Percentiles rank a stretch among this genome's conserved stretches.
Evolutionary conservation across 2,113 vertebrate genomes (phyloP).

Genomic region (Amphiprion ocellaris): DNA sequence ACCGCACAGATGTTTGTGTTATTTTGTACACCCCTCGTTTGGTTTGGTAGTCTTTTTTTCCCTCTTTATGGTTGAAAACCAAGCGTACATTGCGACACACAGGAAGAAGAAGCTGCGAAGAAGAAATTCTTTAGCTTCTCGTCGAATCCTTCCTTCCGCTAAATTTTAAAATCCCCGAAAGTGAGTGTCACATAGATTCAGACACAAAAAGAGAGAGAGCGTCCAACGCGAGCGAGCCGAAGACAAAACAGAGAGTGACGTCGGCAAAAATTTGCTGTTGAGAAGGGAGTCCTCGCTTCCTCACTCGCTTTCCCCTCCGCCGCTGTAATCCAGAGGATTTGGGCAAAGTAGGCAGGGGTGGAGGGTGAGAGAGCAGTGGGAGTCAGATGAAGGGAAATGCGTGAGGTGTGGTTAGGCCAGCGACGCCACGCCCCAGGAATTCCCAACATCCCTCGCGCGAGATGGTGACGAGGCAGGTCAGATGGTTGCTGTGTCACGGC

Average conservation of each 20-base stretch:
- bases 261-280: background rate
- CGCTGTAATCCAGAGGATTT: slow-evolving; percentile 39
- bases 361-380: background rate
- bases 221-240: background rate
- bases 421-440: slow-evolving; percentile 81
- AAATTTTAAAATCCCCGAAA: background rate
- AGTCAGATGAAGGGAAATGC: slow-evolving; percentile 18
- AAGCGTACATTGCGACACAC: background rate
- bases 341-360: background rate
- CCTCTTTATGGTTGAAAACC: background rate
- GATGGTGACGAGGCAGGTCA: slow-evolving; percentile 88
- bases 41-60: background rate
- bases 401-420: slow-evolving; percentile 76
- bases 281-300: background rate
- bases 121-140: background rate
- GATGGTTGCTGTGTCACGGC: slow-evolving; percentile 92
- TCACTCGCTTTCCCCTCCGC: background rate
- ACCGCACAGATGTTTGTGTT: background rate
- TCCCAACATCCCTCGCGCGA: slow-evolving; percentile 69
- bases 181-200: background rate
- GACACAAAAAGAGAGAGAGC: background rate
- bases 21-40: too few species aligned
- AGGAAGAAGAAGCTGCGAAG: background rate
- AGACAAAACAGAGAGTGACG: background rate
- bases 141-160: background rate